Evolutionary conservation across 2,113 vertebrate species (phyloP), one percentile per base, ranked within the genome.

Genomic region (Zeus faber): DNA sequence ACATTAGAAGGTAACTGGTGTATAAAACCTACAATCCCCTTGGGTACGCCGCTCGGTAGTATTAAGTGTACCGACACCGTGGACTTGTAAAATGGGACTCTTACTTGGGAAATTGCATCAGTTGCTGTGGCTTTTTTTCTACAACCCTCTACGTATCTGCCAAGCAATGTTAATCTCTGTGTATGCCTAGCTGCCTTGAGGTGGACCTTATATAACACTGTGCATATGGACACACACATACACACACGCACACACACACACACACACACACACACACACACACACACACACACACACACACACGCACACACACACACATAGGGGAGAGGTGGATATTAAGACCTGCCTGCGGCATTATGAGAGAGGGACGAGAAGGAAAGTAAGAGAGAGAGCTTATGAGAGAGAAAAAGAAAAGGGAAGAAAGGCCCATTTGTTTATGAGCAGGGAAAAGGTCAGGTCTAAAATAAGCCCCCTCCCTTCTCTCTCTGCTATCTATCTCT

Each of bases 41-140:
- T n/a, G n/a, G n/a, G n/a, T n/a, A n/a, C n/a, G n/a, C n/a, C n/a
- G n/a, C n/a, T n/a, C n/a, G n/a, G n/a, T n/a, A n/a, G n/a, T n/a
- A n/a, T n/a, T n/a, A n/a, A n/a, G n/a, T n/a, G n/a, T n/a, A n/a
- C n/a, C n/a, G n/a, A n/a, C n/a, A n/a, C n/a, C n/a, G n/a, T n/a
- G n/a, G n/a, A n/a, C n/a, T n/a, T n/a, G n/a, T n/a, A n/a, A n/a
- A n/a, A n/a, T n/a, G n/a, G n/a, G n/a, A n/a, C n/a, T n/a, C n/a
- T n/a, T n/a, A n/a, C n/a, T n/a, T n/a, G n/a, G n/a, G 47, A 27
- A 44, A 62, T 70, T 60, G 54, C 40, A 62, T 49, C 48, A 59
- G 40, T 33, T 40, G 16, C 3, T 25, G n/a, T 61, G 43, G 20
- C 47, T 14, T 17, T 3, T 17, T 5, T 31, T 41, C 40, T 57